A percentile compares a stretch with the other conserved stretches of the same genome.
Evolutionary conservation across 2,113 vertebrate genomes (phyloP).

Genomic region (Psettodes erumei): DNA sequence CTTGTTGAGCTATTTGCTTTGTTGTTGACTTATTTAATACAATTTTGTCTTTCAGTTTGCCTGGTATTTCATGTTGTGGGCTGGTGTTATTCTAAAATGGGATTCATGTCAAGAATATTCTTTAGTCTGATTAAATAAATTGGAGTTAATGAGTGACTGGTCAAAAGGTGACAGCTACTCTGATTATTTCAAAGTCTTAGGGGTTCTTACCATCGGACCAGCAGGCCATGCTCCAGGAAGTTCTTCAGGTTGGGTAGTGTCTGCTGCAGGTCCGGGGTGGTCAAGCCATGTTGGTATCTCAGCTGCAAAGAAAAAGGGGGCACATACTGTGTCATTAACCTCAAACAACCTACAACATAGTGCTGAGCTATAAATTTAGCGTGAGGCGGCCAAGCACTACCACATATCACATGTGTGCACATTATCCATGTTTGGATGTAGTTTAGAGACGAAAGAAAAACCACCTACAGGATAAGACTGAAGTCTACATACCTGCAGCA

Average conservation of each 20-base stretch:
- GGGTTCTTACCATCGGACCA: slow-evolving; percentile 93
- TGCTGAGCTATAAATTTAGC: slow-evolving; percentile 2
- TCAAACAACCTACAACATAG: slow-evolving; percentile 31
- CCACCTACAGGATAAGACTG: slow-evolving; percentile 47
- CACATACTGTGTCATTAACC: slow-evolving; percentile 49
- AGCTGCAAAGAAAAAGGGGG: slow-evolving; percentile 84
- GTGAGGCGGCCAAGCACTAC: background rate
- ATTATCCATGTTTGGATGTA: slow-evolving; percentile 47
- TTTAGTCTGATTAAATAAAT: background rate
- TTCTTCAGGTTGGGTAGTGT: slow-evolving; percentile 98
- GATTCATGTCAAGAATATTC: too few relatives aligned
- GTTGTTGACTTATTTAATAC: background rate
- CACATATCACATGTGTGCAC: slow-evolving; percentile 17
- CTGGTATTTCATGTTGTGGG: background rate
- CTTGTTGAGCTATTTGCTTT: background rate
- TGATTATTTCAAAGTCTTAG: background rate
- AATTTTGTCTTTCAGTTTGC: background rate
- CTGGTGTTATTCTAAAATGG: too few relatives aligned
- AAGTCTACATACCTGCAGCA: slow-evolving; percentile 66
- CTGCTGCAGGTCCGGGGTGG: slow-evolving; percentile 95
- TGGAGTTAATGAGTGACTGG: background rate
- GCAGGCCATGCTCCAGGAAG: slow-evolving; percentile 95
- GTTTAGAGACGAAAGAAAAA: slow-evolving; percentile 56
- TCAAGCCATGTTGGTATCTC: slow-evolving; percentile 95
- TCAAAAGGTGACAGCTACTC: background rate